Conservation (phyloP, 2,888 invertebrate genomes). For the Masnerella sp. region DNA sequence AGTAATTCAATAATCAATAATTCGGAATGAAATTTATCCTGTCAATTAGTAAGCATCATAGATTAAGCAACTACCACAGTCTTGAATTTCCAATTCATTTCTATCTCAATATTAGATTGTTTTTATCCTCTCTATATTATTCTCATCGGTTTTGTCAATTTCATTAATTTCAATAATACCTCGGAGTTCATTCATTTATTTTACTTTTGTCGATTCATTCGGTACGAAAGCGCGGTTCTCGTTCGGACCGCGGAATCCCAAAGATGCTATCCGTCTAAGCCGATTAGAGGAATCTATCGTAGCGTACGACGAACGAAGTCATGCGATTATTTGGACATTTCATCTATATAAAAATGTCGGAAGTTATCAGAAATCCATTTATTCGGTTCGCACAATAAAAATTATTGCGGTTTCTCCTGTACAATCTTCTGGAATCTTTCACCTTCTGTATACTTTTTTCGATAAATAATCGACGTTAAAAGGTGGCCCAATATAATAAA, state of each 20-base stretch:
- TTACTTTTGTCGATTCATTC: slow-evolving; percentile 35
- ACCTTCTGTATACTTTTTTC: no score
- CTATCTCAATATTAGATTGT: background rate
- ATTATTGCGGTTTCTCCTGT: slow-evolving; percentile 25
- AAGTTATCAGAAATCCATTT: slow-evolving; percentile 28
- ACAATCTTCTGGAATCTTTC: background rate
- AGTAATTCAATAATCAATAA: no score
- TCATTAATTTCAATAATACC: slow-evolving; percentile 40
- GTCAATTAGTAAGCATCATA: no score
- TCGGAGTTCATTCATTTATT: slow-evolving; percentile 34
- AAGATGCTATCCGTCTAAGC: slow-evolving; percentile 53
- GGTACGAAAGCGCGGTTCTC: slow-evolving; percentile 23
- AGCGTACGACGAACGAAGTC: slow-evolving; percentile 41
- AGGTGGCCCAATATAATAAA: no score
- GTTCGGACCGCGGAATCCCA: slow-evolving; percentile 37
- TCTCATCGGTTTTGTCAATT: slow-evolving; percentile 33
- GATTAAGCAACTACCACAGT: no score
- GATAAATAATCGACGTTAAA: no score
- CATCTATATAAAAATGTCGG: slow-evolving; percentile 55
- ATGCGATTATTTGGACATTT: slow-evolving; percentile 69
- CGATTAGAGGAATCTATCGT: slow-evolving; percentile 54
- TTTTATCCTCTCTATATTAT: slow-evolving; percentile 8
- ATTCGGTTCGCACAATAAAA: slow-evolving; percentile 35
- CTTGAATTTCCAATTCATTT: background rate
- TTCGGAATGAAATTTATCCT: no score